A percentile compares a stretch with the other conserved stretches of the same genome.
phyloP scores from a whole-genome alignment of 2,888 invertebrate species.

The Archips crataeganus region DNA sequence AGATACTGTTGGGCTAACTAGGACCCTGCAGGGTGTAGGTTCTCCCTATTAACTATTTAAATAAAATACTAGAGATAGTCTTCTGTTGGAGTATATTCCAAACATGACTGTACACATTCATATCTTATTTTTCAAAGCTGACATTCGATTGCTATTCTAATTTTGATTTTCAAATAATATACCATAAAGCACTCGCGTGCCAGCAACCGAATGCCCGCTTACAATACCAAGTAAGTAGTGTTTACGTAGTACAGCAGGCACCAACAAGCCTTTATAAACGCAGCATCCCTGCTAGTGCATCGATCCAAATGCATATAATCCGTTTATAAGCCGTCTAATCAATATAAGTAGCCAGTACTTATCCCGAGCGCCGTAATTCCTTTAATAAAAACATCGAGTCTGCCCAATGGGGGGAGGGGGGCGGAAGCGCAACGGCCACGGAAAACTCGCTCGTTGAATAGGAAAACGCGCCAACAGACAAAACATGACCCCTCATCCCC shows the following conservation, averaged over 20 bases:
- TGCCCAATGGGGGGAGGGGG: conserved; percentile 66
- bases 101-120: too few relatives aligned
- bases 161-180: too few relatives aligned
- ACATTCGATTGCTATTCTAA: too few relatives aligned
- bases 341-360: conserved; percentile 79
- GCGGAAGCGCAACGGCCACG: conserved; percentile 79
- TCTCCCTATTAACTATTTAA: too few relatives aligned
- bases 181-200: too few relatives aligned
- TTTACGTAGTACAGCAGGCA: neutral
- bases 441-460: conserved; percentile 85
- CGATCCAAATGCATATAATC: conserved; percentile 38
- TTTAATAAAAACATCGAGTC: conserved; percentile 82
- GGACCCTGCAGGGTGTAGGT: too few relatives aligned
- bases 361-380: conserved; percentile 82
- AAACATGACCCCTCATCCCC: conserved; percentile 78
- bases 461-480: conserved; percentile 84
- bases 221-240: neutral
- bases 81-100: too few relatives aligned
- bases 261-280: neutral
- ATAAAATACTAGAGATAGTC: too few relatives aligned
- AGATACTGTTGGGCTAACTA: too few relatives aligned
- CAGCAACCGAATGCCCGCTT: too few relatives aligned
- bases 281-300: conserved; percentile 23
- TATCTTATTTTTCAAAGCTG: too few relatives aligned
- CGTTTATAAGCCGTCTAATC: conserved; percentile 65